Conservation (phyloP, 2,888 invertebrate genomes). For the Acleris holmiana region DNA sequence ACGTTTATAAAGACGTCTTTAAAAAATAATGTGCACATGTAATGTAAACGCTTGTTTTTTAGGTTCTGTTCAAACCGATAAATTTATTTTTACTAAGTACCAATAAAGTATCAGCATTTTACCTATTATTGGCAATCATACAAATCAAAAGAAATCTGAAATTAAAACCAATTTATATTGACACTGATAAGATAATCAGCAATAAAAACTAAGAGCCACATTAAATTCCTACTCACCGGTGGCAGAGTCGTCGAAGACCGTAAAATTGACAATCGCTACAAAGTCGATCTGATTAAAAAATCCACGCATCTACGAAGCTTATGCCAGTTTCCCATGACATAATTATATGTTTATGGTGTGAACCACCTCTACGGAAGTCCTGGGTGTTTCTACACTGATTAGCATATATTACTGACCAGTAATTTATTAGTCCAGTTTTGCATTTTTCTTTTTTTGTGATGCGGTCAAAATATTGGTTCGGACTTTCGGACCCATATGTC, state of each 20-base stretch:
- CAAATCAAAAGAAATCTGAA: conserved; percentile 5
- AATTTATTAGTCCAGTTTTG: conserved; percentile 46
- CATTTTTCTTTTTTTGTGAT: conserved; percentile 38
- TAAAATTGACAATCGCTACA: conserved; percentile 30
- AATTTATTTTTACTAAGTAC: no score
- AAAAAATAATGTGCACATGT: no score
- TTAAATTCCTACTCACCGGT: conserved; percentile 19
- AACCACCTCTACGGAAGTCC: conserved; percentile 65
- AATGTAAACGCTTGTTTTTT: no score
- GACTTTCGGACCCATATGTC: conserved; percentile 31
- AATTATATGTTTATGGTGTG: conserved; percentile 35
- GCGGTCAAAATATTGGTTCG: conserved; percentile 42
- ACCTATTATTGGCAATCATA: background rate
- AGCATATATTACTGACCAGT: conserved; percentile 55
- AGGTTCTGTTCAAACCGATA: no score
- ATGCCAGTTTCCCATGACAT: conserved; percentile 35
- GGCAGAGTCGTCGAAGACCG: conserved; percentile 14
- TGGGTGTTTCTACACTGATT: conserved; percentile 60
- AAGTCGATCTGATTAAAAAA: conserved; percentile 31
- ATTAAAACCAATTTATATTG: background rate
- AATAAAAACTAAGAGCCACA: conserved; percentile 28
- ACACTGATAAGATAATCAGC: conserved; percentile 19
- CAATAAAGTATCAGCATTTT: no score
- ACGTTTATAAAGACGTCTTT: background rate
- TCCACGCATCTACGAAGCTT: conserved; percentile 11